These are phyloP conservation scores for Patella caerulea DNA, from an alignment of 2,888 invertebrate genomes.

Conservation along the genomic window DNA sequence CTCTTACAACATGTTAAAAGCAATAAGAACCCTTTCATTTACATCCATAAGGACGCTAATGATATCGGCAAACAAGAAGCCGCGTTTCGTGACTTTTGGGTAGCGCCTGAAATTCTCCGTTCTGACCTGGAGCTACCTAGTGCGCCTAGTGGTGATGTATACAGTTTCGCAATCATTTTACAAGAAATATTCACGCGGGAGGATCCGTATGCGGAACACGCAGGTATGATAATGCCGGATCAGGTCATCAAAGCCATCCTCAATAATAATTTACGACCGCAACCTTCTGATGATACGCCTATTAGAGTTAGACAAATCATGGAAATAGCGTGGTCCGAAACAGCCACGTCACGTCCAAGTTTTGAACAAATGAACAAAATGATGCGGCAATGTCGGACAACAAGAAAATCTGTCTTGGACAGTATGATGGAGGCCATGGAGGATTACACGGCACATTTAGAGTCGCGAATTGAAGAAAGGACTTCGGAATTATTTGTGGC, in stretches of 20 bases:
- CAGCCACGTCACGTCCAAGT: slow-evolving; percentile 49
- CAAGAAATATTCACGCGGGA: slow-evolving; percentile 62
- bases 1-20: slow-evolving; percentile 34
- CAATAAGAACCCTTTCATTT: slow-evolving; percentile 35
- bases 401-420: slow-evolving; percentile 62
- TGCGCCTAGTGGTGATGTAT: slow-evolving; percentile 51
- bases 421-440: slow-evolving; percentile 68
- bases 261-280: slow-evolving; percentile 52
- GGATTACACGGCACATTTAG: slow-evolving; percentile 58
- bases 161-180: slow-evolving; percentile 63
- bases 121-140: slow-evolving; percentile 42
- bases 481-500: slow-evolving; percentile 50
- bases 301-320: slow-evolving; percentile 47
- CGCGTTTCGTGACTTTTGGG: slow-evolving; percentile 52
- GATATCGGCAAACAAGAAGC: slow-evolving; percentile 26
- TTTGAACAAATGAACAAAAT: slow-evolving; percentile 55
- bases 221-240: slow-evolving; percentile 39
- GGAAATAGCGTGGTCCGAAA: slow-evolving; percentile 56
- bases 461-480: slow-evolving; percentile 60
- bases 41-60: slow-evolving; percentile 25
- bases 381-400: slow-evolving; percentile 50
- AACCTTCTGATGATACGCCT: slow-evolving; percentile 45
- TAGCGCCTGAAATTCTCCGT: slow-evolving; percentile 60
- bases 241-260: slow-evolving; percentile 55
- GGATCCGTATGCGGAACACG: slow-evolving; percentile 58